Evolutionary conservation across 2,797 vertebrate genomes (phyloP).

Genomic region (Eidolon dupreanum): DNA sequence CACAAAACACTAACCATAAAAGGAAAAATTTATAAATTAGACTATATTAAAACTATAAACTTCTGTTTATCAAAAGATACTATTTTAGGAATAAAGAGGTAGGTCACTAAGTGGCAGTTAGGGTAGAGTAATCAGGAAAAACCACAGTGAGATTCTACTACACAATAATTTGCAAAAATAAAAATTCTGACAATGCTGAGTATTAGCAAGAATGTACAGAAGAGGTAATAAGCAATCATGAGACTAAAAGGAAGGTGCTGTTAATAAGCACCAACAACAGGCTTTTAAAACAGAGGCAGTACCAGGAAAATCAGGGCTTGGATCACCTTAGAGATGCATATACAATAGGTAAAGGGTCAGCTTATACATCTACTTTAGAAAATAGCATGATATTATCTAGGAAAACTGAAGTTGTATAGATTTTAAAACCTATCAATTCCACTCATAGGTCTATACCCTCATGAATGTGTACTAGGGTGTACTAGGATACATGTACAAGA

Average conservation of each 20-base stretch:
- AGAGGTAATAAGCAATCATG: background rate
- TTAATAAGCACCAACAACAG: background rate
- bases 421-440: background rate
- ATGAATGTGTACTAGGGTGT: background rate
- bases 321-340: background rate
- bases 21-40: background rate
- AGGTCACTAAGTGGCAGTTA: background rate
- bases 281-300: background rate
- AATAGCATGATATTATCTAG: background rate
- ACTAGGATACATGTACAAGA: background rate
- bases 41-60: conserved; percentile 13
- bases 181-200: background rate
- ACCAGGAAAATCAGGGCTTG: conserved; percentile 17
- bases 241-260: background rate
- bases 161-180: background rate
- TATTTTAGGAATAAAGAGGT: conserved; percentile 30
- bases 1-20: conserved; percentile 21
- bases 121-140: conserved; percentile 47
- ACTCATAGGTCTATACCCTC: background rate
- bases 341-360: background rate
- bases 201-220: background rate
- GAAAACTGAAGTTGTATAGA: conserved; percentile 32
- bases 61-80: conserved; percentile 40
- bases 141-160: background rate
- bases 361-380: conserved; percentile 17